These are phyloP conservation scores for Amazona ochrocephala DNA, from an alignment of 2,797 vertebrate species.

Conservation along the genomic window DNA sequence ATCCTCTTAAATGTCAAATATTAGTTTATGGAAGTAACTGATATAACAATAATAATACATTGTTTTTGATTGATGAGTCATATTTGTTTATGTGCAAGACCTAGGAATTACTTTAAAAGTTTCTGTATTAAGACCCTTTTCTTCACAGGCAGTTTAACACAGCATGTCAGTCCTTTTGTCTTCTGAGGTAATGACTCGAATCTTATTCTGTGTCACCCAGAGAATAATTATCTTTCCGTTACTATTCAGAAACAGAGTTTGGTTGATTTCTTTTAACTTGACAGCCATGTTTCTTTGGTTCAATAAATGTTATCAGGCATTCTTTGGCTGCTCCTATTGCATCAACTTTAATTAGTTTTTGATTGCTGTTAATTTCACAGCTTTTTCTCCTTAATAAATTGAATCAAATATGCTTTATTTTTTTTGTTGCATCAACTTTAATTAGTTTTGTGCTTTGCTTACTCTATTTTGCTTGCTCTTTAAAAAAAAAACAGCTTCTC, in stretches of 20 bases:
- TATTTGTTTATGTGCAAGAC: slow-evolving; percentile 41
- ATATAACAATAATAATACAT: neutral
- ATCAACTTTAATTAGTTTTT: slow-evolving; percentile 84
- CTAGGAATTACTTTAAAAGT: slow-evolving; percentile 49
- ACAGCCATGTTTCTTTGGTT: slow-evolving; percentile 78
- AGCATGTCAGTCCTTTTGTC: slow-evolving; percentile 64
- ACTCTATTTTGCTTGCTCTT: slow-evolving; percentile 66
- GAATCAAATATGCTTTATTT: slow-evolving; percentile 76
- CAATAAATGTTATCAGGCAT: slow-evolving; percentile 81
- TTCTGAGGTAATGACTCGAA: slow-evolving; percentile 77
- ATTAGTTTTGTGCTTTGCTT: slow-evolving; percentile 80
- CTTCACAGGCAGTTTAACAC: slow-evolving; percentile 60
- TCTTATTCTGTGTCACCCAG: slow-evolving; percentile 73
- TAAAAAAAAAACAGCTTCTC: slow-evolving; percentile 34
- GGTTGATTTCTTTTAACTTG: slow-evolving; percentile 74
- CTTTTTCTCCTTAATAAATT: slow-evolving; percentile 80
- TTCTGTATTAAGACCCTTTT: slow-evolving; percentile 50
- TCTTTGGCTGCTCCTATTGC: slow-evolving; percentile 76
- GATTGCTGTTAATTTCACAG: slow-evolving; percentile 85
- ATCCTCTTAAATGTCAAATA: slow-evolving; percentile 35
- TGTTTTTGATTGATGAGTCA: slow-evolving; percentile 59
- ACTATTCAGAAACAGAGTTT: slow-evolving; percentile 71
- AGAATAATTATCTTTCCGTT: slow-evolving; percentile 73
- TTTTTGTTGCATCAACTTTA: slow-evolving; percentile 78
- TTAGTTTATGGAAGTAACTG: slow-evolving; percentile 15